Conservation (phyloP, 2,888 invertebrate genomes). For the Agrilus cyanescens region DNA sequence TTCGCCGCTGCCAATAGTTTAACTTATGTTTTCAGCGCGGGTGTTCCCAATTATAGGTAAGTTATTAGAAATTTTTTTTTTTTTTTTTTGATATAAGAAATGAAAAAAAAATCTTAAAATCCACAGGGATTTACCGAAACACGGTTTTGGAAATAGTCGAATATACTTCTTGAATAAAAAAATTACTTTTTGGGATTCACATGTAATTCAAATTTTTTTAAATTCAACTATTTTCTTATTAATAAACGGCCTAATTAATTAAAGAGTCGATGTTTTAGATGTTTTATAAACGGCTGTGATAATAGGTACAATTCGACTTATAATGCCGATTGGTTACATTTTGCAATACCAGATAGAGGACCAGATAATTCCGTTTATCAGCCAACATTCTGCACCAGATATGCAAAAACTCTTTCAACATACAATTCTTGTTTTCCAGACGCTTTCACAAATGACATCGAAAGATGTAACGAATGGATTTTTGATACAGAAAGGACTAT, state of each 20-base stretch:
- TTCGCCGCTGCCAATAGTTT: conserved; percentile 49
- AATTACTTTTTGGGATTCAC: no score
- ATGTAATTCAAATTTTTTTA: no score
- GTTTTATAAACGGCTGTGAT: conserved; percentile 45
- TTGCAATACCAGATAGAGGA: conserved; percentile 35
- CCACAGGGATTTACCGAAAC: no score
- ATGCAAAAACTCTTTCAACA: conserved; percentile 19
- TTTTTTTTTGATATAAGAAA: no score
- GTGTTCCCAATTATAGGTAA: conserved; percentile 46
- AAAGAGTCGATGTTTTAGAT: conserved; percentile 26
- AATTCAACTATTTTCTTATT: no score
- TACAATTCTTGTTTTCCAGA: conserved; percentile 27
- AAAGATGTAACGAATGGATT: conserved; percentile 40
- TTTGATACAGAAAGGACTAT: conserved; percentile 43
- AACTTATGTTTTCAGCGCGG: conserved; percentile 50
- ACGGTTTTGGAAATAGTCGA: no score
- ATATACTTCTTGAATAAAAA: no score
- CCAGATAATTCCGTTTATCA: conserved; percentile 20
- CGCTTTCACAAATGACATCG: conserved; percentile 30
- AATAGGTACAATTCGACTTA: conserved; percentile 27
- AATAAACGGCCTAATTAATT: no score
- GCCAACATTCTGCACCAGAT: conserved; percentile 29
- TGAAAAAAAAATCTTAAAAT: no score
- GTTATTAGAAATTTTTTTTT: not conserved
- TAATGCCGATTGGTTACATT: conserved; percentile 35